phyloP scores from a whole-genome alignment of 2,113 vertebrate species.

The Passer domesticus region DNA sequence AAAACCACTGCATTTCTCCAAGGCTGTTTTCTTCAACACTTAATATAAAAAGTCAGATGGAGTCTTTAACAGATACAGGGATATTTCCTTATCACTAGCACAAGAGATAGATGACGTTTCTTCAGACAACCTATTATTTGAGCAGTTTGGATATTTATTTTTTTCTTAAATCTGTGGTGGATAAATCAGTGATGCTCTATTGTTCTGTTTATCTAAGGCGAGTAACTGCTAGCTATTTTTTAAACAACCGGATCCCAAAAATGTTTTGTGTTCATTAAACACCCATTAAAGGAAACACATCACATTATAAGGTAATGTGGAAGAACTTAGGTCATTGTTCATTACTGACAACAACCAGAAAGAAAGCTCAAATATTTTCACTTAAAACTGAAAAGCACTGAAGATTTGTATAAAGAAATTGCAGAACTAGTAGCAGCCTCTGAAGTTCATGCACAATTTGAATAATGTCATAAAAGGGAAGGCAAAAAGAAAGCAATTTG shows the following conservation, averaged over 20 bases:
- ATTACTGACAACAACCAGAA: neutral
- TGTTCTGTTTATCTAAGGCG: neutral
- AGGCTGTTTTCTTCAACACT: neutral
- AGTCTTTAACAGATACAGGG: neutral
- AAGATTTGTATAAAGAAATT: neutral
- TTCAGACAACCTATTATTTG: neutral
- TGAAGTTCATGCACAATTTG: conserved; percentile 3
- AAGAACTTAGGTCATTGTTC: neutral
- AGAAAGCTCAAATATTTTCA: neutral
- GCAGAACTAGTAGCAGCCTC: neutral
- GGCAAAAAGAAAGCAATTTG: neutral
- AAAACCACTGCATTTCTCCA: neutral
- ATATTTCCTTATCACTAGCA: neutral
- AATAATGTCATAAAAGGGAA: neutral
- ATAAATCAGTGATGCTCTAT: neutral
- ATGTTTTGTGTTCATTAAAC: neutral
- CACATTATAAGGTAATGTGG: neutral
- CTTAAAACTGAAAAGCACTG: neutral
- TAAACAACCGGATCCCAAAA: neutral
- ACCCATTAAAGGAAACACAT: neutral
- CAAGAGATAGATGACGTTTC: neutral
- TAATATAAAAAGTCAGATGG: neutral
- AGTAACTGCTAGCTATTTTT: neutral
- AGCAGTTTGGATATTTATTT: neutral
- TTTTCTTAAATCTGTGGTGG: neutral